Evolutionary conservation across 2,113 vertebrate species (phyloP), one percentile per base, ranked within the genome.

Genomic region (Oncorhynchus nerka): DNA sequence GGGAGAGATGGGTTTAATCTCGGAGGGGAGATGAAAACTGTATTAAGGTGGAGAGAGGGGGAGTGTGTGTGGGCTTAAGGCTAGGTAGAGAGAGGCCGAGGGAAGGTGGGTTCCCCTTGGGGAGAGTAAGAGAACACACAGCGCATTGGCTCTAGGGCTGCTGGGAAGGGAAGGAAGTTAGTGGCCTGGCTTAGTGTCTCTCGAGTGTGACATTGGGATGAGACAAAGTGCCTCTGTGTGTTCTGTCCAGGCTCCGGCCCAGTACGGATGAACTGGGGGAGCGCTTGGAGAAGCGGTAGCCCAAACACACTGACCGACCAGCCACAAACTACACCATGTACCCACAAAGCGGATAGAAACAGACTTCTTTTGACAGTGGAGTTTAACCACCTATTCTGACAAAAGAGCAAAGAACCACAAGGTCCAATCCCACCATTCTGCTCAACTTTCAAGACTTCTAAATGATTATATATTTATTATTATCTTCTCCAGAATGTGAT

Each of bases 21-120:
- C 87, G 85, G 88, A 88, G 88, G 90, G 88, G 87, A 91, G 87
- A 91, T 91, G 91, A 92, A 91, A 90, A 91, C 88, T 89, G 90
- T 91, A 90, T 92, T 91, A 91, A 89, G 86, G 91, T 74, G 87
- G 86, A 83, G 84, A 61, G 61, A 75, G 45, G 51, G 51, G 39
- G 71, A 3, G 39, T 45, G 39, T 45, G 39, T 45, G 39, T 45
- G 39, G 39, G 39, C 26, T 15, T 6, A n/a, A 39, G 20, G 67
- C 71, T 77, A 84, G 67, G 75, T 13, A 5, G 15, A 39, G 32
- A 26, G 22, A 28, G 5, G 1, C 4, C 6, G 9, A 34, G 32
- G 30, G 32, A 34, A 76, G 82, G 8, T 9, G 82, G 75, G 82
- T 73, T 86, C 79, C 85, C 51, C 34, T 67, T 68, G 1, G 65